A percentile compares a stretch with the other conserved stretches of the same genome.
These are phyloP conservation scores for Troilus luridus DNA, from an alignment of 2,888 invertebrate species.

Conservation along the genomic window DNA sequence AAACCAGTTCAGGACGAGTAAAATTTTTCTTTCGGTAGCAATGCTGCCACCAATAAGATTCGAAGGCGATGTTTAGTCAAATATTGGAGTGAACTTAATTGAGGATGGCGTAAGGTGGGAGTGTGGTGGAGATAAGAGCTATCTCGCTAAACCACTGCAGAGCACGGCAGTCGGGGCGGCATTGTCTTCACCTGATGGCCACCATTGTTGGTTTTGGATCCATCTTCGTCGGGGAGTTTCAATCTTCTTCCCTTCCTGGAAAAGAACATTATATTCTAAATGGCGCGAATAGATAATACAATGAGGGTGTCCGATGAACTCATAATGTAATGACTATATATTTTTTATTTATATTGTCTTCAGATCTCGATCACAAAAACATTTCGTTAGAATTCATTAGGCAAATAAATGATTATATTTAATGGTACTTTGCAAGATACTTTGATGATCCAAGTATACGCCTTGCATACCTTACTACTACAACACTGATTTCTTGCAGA, in stretches of 20 bases:
- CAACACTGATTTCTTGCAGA: too few species aligned
- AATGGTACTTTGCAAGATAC: too few species aligned
- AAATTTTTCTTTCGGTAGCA: neutral
- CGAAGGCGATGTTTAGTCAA: slow-evolving; percentile 5
- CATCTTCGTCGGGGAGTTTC: neutral
- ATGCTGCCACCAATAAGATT: neutral
- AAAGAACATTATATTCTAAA: neutral
- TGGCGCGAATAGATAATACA: neutral
- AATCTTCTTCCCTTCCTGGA: neutral
- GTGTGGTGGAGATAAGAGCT: neutral
- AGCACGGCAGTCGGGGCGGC: neutral
- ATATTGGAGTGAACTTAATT: neutral
- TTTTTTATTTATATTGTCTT: too few species aligned
- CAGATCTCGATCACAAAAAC: too few species aligned
- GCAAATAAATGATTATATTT: too few species aligned
- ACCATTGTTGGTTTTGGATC: neutral
- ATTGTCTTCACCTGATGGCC: slow-evolving; percentile 17
- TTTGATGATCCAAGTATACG: too few species aligned
- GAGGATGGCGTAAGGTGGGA: neutral
- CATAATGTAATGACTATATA: neutral
- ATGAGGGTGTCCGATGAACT: neutral
- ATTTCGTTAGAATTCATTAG: too few species aligned
- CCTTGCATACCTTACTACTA: too few species aligned
- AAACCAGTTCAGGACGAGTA: neutral
- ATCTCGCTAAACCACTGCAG: neutral